Evolutionary conservation across 2,797 vertebrate species (phyloP), one percentile per base, ranked within the genome.

Genomic region (Anisognathus igniventris): DNA sequence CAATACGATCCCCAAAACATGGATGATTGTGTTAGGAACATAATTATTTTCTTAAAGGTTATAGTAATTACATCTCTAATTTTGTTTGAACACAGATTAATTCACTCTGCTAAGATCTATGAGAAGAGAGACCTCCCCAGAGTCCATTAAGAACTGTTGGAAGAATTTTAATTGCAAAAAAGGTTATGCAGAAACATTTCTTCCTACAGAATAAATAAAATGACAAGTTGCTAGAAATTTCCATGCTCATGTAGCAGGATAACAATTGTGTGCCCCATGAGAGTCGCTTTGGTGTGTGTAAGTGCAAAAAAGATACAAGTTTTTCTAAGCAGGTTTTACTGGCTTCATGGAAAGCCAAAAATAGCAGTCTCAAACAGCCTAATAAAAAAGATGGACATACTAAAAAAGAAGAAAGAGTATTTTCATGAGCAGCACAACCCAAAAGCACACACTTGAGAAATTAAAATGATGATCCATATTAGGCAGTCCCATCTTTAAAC

Each of bases 21-120:
- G 68, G 50, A 58, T 91, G 44, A 82, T 86, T 91, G 66, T 84
- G 62, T 95, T 97, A 94, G 71, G 72, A 94, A 91, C 60, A 93
- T 95, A 96, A 97, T 97, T 96, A 96, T 93, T 95, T 92, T 96
- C 96, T 95, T 95, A 96, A 98, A 97, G 94, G 92, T 97, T 97
- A 96, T 95, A 96, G 75, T 97, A 97, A 97, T 97, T 97, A 96
- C 95, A 95, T 95, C 86, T 96, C 79, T 96, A 94, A 96, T 96
- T 97, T 97, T 96, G 64, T 96, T 95, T 97, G 89, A 96, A 95
- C 15, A 13, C 93, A 95, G 92, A 96, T 97, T 96, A 96, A 95
- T 96, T 97, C 57, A 47, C 79, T 96, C 84, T 76, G 51, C 83
- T 86, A 89, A 97, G 95, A 97, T 95, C 86, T 62, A 66, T n/a